phyloP scores from a whole-genome alignment of 2,888 invertebrate genomes.

The Zygothrica quintamaculata region DNA sequence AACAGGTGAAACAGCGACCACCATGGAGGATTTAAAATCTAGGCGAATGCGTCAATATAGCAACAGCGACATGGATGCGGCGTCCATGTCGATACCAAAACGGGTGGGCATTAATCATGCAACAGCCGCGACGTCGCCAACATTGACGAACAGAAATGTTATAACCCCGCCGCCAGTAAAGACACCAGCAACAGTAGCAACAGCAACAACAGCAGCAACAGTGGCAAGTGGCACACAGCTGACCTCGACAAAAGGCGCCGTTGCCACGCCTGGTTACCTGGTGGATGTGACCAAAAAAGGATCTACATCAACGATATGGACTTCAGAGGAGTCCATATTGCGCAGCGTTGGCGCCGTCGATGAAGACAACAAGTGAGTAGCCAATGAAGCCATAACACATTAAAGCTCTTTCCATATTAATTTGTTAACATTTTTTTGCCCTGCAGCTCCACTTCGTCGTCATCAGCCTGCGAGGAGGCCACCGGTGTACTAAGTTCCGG shows the following conservation, averaged over 20 bases:
- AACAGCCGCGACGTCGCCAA: conserved; percentile 68
- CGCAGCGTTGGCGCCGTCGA: conserved; percentile 84
- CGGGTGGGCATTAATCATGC: conserved; percentile 82
- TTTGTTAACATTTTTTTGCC: conserved; percentile 18
- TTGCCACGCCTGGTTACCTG: conserved; percentile 69
- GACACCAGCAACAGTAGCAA: too few relatives aligned
- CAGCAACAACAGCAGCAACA: conserved; percentile 13
- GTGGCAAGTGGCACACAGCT: conserved; percentile 48
- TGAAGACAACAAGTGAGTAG: conserved; percentile 85
- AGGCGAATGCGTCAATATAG: conserved; percentile 82
- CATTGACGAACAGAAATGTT: conserved; percentile 62
- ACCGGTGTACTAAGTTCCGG: conserved; percentile 83
- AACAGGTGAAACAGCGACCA: conserved; percentile 50
- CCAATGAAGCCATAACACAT: conserved; percentile 31
- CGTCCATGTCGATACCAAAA: conserved; percentile 80
- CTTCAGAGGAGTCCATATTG: conserved; percentile 84
- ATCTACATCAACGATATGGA: conserved; percentile 84
- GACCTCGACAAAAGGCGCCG: conserved; percentile 60
- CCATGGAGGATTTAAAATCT: conserved; percentile 75
- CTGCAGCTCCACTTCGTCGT: conserved; percentile 84
- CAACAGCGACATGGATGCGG: conserved; percentile 81
- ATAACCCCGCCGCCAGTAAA: conserved; percentile 67
- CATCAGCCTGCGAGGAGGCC: conserved; percentile 84
- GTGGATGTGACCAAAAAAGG: conserved; percentile 84
- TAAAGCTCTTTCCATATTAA: conserved; percentile 24